phyloP scores from a whole-genome alignment of 2,113 vertebrate genomes.

The Etheostoma spectabile region DNA sequence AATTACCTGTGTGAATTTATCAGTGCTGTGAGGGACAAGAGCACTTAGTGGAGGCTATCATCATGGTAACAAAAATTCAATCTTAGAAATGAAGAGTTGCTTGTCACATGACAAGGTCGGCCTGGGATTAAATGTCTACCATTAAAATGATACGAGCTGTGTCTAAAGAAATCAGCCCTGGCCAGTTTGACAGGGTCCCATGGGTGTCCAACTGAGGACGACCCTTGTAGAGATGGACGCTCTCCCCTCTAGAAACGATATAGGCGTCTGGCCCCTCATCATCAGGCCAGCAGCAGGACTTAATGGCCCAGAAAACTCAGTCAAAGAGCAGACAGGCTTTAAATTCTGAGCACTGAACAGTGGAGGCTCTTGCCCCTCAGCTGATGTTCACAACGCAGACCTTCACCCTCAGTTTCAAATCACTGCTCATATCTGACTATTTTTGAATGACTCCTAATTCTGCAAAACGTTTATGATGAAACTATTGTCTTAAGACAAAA shows the following conservation, averaged over 20 bases:
- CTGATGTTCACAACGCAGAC: constrained; percentile 60
- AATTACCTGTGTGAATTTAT: constrained; percentile 28
- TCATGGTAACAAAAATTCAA: constrained; percentile 53
- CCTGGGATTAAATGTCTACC: constrained; percentile 67
- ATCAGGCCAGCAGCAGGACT: constrained; percentile 76
- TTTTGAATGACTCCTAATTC: neutral
- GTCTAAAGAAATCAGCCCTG: constrained; percentile 55
- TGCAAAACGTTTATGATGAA: neutral
- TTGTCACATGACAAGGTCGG: constrained; percentile 78
- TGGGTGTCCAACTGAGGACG: constrained; percentile 62
- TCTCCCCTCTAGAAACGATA: constrained; percentile 51
- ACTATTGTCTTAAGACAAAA: neutral
- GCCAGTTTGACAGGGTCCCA: constrained; percentile 51
- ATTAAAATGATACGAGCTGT: constrained; percentile 79
- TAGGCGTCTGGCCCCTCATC: constrained; percentile 72
- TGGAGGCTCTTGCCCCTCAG: constrained; percentile 56
- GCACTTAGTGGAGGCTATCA: constrained; percentile 47
- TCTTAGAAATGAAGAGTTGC: constrained; percentile 61
- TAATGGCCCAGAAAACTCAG: constrained; percentile 85
- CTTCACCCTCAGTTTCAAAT: constrained; percentile 52
- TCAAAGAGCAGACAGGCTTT: constrained; percentile 75
- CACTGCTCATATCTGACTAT: neutral
- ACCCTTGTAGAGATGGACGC: constrained; percentile 54
- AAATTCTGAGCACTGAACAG: constrained; percentile 61
- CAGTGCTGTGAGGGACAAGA: constrained; percentile 35